Evolutionary conservation across 2,888 invertebrate species (phyloP).

Genomic region (Lasioglossum pauxillum): DNA sequence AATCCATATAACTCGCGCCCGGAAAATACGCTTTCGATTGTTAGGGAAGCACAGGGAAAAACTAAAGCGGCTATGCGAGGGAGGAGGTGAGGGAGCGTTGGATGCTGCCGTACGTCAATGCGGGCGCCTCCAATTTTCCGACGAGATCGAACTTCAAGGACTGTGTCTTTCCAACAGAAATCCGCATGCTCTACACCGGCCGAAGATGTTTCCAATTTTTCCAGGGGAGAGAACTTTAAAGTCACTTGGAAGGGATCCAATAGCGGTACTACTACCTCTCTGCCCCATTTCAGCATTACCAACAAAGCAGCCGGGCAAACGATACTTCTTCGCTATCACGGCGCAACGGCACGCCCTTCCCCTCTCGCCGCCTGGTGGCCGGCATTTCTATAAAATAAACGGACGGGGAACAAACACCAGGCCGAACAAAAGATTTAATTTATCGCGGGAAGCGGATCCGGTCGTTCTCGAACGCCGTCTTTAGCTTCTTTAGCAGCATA

Average conservation of each 20-base stretch:
- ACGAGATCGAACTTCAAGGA: conserved; percentile 46
- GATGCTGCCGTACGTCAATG: conserved; percentile 24
- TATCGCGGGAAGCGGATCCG: not conserved
- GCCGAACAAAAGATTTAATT: conserved; percentile 28
- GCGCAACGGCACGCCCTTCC: conserved; percentile 9
- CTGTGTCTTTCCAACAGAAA: conserved; percentile 29
- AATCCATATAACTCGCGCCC: conserved; percentile 17
- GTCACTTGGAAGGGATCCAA: conserved; percentile 65
- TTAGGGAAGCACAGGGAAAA: conserved; percentile 8
- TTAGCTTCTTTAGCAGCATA: not conserved
- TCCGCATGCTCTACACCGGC: conserved; percentile 43
- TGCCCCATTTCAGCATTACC: conserved; percentile 58
- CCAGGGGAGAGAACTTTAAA: conserved; percentile 57
- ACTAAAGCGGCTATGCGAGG: not conserved
- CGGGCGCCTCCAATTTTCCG: conserved; percentile 56
- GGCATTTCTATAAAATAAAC: conserved; percentile 33
- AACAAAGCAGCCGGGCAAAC: conserved; percentile 59
- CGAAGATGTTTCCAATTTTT: conserved; percentile 68
- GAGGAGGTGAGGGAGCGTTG: not conserved
- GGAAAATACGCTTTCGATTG: conserved; percentile 35
- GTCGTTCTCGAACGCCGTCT: not conserved
- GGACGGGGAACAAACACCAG: conserved; percentile 26
- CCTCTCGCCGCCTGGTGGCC: not conserved
- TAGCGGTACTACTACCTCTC: conserved; percentile 37
- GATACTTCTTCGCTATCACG: conserved; percentile 57